A percentile compares a stretch with the other conserved stretches of the same genome.
Conservation (phyloP, 2,113 vertebrate species). For the Sakesphorus luctuosus region DNA sequence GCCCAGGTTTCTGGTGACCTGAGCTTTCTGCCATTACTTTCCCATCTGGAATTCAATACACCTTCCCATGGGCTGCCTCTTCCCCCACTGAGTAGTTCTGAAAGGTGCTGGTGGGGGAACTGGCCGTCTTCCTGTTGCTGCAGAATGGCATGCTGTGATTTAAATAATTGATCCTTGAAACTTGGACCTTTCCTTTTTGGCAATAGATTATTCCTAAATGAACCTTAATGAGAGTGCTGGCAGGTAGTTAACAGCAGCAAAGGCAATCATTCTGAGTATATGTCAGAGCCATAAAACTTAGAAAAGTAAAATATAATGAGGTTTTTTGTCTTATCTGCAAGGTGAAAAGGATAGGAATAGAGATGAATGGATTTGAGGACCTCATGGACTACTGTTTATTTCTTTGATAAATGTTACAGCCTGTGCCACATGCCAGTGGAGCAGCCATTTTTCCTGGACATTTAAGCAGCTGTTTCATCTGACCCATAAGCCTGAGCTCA, state of each 20-base stretch:
- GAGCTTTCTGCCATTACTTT: constrained; percentile 35
- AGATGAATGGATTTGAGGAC: neutral
- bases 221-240: constrained; percentile 18
- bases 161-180: constrained; percentile 33
- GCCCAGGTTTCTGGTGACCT: neutral
- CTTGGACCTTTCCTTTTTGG: constrained; percentile 1
- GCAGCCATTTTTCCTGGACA: neutral
- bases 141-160: constrained; percentile 35
- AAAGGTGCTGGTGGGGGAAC: constrained; percentile 29
- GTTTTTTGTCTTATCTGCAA: constrained; percentile 24
- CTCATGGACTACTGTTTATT: neutral
- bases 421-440: neutral
- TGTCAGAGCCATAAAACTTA: constrained; percentile 12
- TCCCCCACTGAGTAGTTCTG: constrained; percentile 16
- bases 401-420: neutral
- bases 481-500: neutral
- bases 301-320: constrained; percentile 29
- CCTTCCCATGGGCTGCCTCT: constrained; percentile 4
- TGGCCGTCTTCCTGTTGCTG: neutral
- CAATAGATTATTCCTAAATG: constrained; percentile 54
- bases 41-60: constrained; percentile 63
- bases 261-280: constrained; percentile 3
- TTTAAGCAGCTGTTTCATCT: neutral
- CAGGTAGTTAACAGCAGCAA: constrained; percentile 21
- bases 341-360: constrained; percentile 1